phyloP scores from a whole-genome alignment of 2,113 vertebrate species.

The Austrofundulus limnaeus region DNA sequence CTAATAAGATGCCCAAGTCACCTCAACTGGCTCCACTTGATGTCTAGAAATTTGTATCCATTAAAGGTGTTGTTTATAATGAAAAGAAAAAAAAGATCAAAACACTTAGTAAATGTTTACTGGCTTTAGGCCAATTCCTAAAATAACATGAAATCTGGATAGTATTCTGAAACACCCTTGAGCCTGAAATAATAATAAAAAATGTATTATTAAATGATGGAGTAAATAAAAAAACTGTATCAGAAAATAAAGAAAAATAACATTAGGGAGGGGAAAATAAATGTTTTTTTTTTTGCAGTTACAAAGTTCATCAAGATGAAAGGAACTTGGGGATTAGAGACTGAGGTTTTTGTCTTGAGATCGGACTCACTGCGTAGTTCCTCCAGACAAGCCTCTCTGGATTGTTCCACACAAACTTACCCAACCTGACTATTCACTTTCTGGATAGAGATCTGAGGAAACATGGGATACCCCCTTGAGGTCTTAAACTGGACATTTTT shows the following conservation, averaged over 20 bases:
- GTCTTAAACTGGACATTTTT: slow-evolving; percentile 74
- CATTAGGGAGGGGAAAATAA: neutral
- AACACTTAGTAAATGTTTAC: too few species aligned
- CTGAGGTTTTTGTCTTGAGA: slow-evolving; percentile 32
- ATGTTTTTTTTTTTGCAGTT: neutral
- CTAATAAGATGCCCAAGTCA: too few species aligned
- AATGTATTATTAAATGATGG: too few species aligned
- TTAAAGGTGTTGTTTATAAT: too few species aligned
- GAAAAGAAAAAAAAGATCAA: too few species aligned
- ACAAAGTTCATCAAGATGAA: neutral
- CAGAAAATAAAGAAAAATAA: neutral
- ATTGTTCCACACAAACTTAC: slow-evolving; percentile 54
- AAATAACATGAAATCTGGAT: too few species aligned
- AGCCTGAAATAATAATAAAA: neutral
- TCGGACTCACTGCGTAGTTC: slow-evolving; percentile 39
- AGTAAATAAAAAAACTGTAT: neutral
- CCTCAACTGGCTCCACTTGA: too few species aligned
- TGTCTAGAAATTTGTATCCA: too few species aligned
- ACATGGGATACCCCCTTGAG: slow-evolving; percentile 59
- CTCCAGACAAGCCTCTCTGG: slow-evolving; percentile 26
- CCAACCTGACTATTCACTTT: slow-evolving; percentile 50
- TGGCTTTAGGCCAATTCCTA: too few species aligned
- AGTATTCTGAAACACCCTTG: too few species aligned
- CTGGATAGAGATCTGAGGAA: slow-evolving; percentile 76
- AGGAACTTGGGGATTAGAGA: slow-evolving; percentile 21